A percentile compares a stretch with the other conserved stretches of the same genome.
These are phyloP conservation scores for Tubulanus polymorphus DNA, from an alignment of 2,888 invertebrate genomes.

Conservation along the genomic window DNA sequence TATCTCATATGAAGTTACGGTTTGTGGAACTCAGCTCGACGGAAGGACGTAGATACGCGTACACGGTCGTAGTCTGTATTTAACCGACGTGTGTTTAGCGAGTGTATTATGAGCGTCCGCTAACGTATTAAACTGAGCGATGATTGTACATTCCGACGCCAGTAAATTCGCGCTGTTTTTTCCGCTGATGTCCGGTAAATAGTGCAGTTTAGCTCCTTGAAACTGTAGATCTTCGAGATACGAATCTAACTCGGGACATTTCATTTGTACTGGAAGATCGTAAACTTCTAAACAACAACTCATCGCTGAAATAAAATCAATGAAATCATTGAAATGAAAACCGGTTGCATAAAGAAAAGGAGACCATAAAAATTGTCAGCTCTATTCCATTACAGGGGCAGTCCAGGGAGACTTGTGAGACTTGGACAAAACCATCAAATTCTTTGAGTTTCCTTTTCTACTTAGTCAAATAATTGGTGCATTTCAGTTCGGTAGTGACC, in stretches of 20 bases:
- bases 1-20: too few relatives aligned
- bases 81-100: not conserved
- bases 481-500: too few relatives aligned
- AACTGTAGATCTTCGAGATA: constrained; percentile 26
- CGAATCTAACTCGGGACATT: constrained; percentile 22
- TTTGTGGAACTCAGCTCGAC: too few relatives aligned
- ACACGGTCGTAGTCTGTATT: not conserved
- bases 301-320: too few relatives aligned
- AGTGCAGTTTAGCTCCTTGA: constrained; percentile 22
- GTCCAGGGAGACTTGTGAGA: too few relatives aligned
- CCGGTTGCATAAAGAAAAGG: too few relatives aligned
- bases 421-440: too few relatives aligned
- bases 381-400: too few relatives aligned
- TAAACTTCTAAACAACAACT: constrained; percentile 27
- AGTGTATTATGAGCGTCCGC: not conserved
- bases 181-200: not conserved
- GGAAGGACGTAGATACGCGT: not conserved
- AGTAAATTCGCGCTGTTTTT: not conserved
- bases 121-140: not conserved
- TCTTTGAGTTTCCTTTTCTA: too few relatives aligned
- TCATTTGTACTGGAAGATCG: constrained; percentile 26
- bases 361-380: too few relatives aligned
- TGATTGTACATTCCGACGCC: not conserved
- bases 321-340: too few relatives aligned
- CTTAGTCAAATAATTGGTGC: too few relatives aligned